Evolutionary conservation across 2,797 vertebrate species (phyloP).

Genomic region (Gymnoscopelus braueri): DNA sequence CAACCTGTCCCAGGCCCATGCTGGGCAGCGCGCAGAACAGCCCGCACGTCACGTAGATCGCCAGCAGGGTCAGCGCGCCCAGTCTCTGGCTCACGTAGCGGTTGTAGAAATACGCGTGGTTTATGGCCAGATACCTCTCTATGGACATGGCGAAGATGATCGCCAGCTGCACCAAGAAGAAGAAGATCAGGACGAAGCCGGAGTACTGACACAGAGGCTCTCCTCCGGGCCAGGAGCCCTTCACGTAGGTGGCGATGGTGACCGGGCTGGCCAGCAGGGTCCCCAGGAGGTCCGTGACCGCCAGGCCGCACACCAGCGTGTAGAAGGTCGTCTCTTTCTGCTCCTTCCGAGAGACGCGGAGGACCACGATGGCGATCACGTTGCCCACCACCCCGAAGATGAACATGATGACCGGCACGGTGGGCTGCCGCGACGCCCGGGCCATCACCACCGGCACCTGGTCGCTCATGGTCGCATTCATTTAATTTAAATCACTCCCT

Average conservation of each 20-base stretch:
- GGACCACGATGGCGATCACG: slow-evolving; percentile 92
- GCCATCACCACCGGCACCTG: not conserved
- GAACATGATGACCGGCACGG: slow-evolving; percentile 95
- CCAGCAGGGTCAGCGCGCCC: slow-evolving; percentile 86
- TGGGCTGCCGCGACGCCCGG: slow-evolving; percentile 60
- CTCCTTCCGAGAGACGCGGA: slow-evolving; percentile 92
- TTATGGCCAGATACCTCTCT: slow-evolving; percentile 96
- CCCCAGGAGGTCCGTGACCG: slow-evolving; percentile 93
- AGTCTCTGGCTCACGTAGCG: slow-evolving; percentile 90
- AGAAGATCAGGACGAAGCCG: slow-evolving; percentile 96
- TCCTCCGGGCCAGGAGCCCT: slow-evolving; percentile 88
- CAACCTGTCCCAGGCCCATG: slow-evolving; percentile 83
- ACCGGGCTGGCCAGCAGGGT: slow-evolving; percentile 94
- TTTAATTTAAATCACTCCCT: slow-evolving; percentile 27
- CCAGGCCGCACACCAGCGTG: slow-evolving; percentile 94
- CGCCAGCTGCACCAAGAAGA: slow-evolving; percentile 91
- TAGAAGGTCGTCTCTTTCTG: slow-evolving; percentile 98
- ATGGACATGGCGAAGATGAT: slow-evolving; percentile 97
- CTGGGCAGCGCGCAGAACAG: slow-evolving; percentile 92
- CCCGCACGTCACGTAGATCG: slow-evolving; percentile 87
- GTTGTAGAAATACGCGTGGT: slow-evolving; percentile 97
- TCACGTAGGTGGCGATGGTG: slow-evolving; percentile 95
- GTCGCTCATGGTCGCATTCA: slow-evolving; percentile 49
- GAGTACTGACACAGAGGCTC: slow-evolving; percentile 90
- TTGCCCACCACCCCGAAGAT: slow-evolving; percentile 97